These are phyloP conservation scores for Chunga burmeisteri DNA, from an alignment of 2,113 vertebrate genomes.

Conservation along the genomic window DNA sequence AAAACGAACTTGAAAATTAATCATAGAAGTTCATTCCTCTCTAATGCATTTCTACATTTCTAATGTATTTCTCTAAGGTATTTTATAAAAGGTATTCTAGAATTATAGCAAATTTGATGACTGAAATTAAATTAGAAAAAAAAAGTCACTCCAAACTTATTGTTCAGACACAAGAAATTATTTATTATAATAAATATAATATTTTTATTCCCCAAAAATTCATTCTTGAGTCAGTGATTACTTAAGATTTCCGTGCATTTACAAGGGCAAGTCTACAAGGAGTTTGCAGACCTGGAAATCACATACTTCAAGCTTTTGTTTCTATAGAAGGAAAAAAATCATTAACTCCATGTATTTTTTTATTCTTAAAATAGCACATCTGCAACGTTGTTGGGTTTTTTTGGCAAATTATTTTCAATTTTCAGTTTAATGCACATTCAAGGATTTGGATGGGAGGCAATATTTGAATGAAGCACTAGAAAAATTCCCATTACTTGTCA, in stretches of 20 bases:
- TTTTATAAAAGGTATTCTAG: background rate
- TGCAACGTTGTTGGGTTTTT: background rate
- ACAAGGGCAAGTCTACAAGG: background rate
- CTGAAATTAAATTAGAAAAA: background rate
- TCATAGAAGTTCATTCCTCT: background rate
- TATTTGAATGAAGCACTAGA: background rate
- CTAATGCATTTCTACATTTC: background rate
- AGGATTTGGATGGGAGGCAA: background rate
- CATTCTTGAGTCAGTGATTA: background rate
- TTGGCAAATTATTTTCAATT: background rate
- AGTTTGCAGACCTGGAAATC: background rate
- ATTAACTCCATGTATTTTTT: background rate
- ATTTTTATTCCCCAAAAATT: background rate
- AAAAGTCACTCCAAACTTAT: background rate
- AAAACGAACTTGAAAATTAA: background rate
- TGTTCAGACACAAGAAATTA: background rate
- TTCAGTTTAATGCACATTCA: background rate
- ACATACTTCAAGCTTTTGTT: slow-evolving; percentile 17
- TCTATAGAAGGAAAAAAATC: background rate
- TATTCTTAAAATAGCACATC: background rate
- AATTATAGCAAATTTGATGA: background rate
- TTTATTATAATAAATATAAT: background rate
- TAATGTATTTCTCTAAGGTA: background rate
- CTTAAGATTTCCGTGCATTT: background rate
- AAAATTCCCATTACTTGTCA: background rate